A percentile compares a stretch with the other conserved stretches of the same genome.
Evolutionary conservation across 2,888 invertebrate genomes (phyloP).

Genomic region (Temnothorax rugatulus): DNA sequence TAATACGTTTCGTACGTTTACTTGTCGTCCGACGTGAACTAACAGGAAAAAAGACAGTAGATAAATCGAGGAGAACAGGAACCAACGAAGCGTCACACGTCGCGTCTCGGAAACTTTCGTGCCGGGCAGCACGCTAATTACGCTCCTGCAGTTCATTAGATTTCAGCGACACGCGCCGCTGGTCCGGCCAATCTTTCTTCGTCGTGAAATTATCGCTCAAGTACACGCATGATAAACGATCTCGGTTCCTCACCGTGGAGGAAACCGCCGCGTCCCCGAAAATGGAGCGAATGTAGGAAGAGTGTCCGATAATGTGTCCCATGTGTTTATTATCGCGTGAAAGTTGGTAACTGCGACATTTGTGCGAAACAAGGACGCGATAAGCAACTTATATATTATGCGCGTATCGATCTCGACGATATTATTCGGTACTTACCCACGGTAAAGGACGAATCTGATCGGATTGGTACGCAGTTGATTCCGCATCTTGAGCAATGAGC

Average conservation of each 20-base stretch:
- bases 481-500: slow-evolving; percentile 69
- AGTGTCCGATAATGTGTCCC: background rate
- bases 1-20: background rate
- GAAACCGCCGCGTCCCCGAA: background rate
- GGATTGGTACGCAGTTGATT: slow-evolving; percentile 66
- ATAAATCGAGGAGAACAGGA: background rate
- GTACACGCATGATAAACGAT: slow-evolving; percentile 8
- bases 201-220: slow-evolving; percentile 50
- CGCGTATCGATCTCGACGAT: background rate
- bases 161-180: slow-evolving; percentile 42
- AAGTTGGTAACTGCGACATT: background rate
- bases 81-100: background rate
- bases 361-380: background rate
- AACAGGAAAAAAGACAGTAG: background rate
- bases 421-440: slow-evolving; percentile 60
- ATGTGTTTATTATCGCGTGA: background rate
- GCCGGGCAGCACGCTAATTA: slow-evolving; percentile 15
- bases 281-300: background rate
- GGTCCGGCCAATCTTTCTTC: slow-evolving; percentile 32
- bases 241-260: background rate
- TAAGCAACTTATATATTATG: background rate
- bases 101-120: background rate
- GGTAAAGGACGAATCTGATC: slow-evolving; percentile 55
- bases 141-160: slow-evolving; percentile 39
- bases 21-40: too few relatives aligned